Conservation (phyloP, 1,140 invertebrate species). For the Meloidogyne exigua region DNA sequence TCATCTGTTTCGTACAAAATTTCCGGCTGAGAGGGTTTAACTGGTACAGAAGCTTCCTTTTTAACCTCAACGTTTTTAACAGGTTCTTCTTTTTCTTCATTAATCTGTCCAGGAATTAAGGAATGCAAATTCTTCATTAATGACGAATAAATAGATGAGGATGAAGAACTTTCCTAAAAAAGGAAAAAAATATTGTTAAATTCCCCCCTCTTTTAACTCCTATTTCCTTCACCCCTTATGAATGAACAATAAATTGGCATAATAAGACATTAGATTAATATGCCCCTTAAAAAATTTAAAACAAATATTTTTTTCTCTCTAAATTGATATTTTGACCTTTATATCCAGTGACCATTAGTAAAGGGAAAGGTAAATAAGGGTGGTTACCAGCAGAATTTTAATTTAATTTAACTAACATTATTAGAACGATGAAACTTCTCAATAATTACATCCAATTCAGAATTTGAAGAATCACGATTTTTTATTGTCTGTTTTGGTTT, state of each 20-base stretch:
- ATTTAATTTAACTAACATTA: conserved; percentile 13
- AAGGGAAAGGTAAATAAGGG: no score
- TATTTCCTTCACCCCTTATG: no score
- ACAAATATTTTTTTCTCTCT: no score
- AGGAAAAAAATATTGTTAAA: no score
- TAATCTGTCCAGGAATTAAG: conserved; percentile 17
- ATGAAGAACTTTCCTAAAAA: conserved; percentile 39
- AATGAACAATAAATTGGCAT: no score
- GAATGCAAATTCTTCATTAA: conserved; percentile 42
- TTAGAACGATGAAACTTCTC: conserved; percentile 25
- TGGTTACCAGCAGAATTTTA: no score
- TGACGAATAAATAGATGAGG: conserved; percentile 43
- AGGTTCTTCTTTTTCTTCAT: conserved; percentile 13
- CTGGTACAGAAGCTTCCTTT: neutral
- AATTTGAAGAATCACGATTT: neutral
- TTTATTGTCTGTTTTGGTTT: conserved; percentile 1
- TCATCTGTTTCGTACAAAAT: conserved; percentile 26
- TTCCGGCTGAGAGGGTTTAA: neutral
- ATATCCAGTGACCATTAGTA: no score
- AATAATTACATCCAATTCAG: conserved; percentile 12
- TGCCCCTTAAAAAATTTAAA: no score
- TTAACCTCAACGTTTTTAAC: neutral
- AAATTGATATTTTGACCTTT: no score
- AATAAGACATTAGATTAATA: no score
- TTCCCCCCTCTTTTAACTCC: no score